Percentiles rank a stretch among this genome's conserved stretches.
phyloP scores from a whole-genome alignment of 2,797 vertebrate genomes.

The Danio aesculapii region DNA sequence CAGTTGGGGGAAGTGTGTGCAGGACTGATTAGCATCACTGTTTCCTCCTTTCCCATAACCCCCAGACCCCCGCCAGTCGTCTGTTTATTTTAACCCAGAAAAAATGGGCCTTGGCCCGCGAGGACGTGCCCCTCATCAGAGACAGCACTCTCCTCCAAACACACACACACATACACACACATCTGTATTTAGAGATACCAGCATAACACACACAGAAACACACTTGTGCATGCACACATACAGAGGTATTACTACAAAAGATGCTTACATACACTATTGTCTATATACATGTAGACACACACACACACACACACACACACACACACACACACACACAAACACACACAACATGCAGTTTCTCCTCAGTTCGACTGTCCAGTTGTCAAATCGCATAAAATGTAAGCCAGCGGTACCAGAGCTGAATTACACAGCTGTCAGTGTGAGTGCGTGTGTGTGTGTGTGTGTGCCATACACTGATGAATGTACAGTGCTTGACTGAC shows the following conservation, averaged over 20 bases:
- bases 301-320: no score
- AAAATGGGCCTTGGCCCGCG: constrained; percentile 91
- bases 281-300: no score
- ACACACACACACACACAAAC: constrained; percentile 46
- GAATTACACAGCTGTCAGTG: constrained; percentile 80
- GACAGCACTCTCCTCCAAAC: constrained; percentile 65
- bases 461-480: no score
- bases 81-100: constrained; percentile 99
- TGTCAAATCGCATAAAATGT: constrained; percentile 86
- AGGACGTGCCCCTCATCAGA: constrained; percentile 83
- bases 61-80: constrained; percentile 94
- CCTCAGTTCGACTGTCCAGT: constrained; percentile 83
- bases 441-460: constrained; percentile 47
- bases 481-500: no score
- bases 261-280: no score
- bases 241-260: no score
- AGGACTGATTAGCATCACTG: constrained; percentile 96
- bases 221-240: no score
- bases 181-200: constrained; percentile 28
- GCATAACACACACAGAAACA: constrained; percentile 31
- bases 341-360: constrained; percentile 67
- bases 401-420: constrained; percentile 79
- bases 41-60: constrained; percentile 99
- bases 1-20: constrained; percentile 94
- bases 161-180: constrained; percentile 70